Conservation (phyloP, 2,797 vertebrate species). For the Lepilemur ruficaudatus region DNA sequence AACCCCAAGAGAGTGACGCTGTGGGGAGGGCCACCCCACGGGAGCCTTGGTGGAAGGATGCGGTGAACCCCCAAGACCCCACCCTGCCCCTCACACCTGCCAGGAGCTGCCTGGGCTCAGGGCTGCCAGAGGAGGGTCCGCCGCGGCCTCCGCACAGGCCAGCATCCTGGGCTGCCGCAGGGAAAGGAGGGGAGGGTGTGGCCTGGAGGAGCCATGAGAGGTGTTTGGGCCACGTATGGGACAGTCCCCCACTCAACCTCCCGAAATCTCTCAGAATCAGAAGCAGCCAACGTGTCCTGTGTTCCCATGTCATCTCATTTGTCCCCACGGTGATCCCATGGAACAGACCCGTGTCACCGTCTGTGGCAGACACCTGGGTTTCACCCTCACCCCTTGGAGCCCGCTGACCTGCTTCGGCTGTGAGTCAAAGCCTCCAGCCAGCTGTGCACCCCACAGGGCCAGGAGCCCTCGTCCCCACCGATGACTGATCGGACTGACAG, state of each 20-base stretch:
- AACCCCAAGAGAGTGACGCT: not conserved
- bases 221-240: not conserved
- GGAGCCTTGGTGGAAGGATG: not conserved
- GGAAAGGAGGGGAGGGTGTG: too few species aligned
- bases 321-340: not conserved
- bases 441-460: not conserved
- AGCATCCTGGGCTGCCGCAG: accelerated
- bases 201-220: not conserved
- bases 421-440: accelerated
- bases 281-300: accelerated
- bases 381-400: accelerated
- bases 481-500: accelerated
- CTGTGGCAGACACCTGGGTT: not conserved
- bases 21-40: too few species aligned
- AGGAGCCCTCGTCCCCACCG: accelerated
- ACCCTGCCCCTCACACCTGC: not conserved
- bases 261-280: not conserved
- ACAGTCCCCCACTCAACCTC: too few species aligned
- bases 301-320: accelerated
- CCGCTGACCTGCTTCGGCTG: too few species aligned
- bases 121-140: not conserved
- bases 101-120: not conserved
- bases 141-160: accelerated
- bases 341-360: accelerated
- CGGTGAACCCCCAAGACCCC: not conserved